These are phyloP conservation scores for Frankliniella fusca DNA, from an alignment of 2,888 invertebrate genomes.

Conservation along the genomic window DNA sequence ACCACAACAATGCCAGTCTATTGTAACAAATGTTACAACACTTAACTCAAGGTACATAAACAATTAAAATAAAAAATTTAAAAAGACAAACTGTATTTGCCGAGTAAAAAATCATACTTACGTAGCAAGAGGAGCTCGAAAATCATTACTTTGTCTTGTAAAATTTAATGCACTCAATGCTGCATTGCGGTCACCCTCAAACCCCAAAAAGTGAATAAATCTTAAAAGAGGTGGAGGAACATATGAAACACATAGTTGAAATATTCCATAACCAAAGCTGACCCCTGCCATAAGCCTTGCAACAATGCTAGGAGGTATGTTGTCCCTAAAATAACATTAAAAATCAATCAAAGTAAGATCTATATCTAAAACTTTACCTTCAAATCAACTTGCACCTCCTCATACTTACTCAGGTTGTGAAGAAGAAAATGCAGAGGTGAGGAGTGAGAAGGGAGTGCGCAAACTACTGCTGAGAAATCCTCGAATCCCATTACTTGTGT, in stretches of 20 bases:
- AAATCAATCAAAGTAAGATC: not conserved
- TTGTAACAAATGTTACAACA: conserved; percentile 43
- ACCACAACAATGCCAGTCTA: conserved; percentile 58
- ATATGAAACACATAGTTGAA: conserved; percentile 63
- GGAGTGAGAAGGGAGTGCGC: not conserved
- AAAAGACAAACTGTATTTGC: not conserved
- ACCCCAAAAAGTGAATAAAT: conserved; percentile 61
- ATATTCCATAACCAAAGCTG: conserved; percentile 65
- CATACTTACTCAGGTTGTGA: not conserved
- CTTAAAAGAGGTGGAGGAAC: conserved; percentile 60
- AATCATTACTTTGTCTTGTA: conserved; percentile 58
- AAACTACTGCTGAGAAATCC: conserved; percentile 21
- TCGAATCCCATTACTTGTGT: conserved; percentile 11
- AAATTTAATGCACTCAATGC: conserved; percentile 59
- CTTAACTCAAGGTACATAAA: conserved; percentile 4
- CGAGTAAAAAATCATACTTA: conserved; percentile 45
- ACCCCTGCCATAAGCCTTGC: conserved; percentile 62
- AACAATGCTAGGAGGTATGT: conserved; percentile 53
- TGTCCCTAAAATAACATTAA: conserved; percentile 36
- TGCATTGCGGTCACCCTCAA: conserved; percentile 58
- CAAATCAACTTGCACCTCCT: not conserved
- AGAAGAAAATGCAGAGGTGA: not conserved
- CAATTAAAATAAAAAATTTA: not conserved
- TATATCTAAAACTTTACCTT: no score
- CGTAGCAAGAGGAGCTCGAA: conserved; percentile 65